Evolutionary conservation across 2,888 invertebrate species (phyloP).

Genomic region (Chymomyza caudatula): DNA sequence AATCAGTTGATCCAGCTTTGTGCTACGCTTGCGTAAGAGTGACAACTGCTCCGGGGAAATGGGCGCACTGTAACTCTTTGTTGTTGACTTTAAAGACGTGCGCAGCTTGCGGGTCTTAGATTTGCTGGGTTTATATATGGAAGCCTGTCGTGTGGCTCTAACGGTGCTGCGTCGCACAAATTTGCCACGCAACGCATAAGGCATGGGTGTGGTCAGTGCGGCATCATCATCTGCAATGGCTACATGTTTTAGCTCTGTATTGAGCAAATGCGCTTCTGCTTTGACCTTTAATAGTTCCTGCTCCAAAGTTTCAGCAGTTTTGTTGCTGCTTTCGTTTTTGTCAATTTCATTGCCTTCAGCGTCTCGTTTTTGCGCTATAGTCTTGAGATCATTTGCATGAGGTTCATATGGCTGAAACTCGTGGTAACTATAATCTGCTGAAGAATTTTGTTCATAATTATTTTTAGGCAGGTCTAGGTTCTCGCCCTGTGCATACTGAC

Average conservation of each 20-base stretch:
- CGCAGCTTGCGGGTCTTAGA: neutral
- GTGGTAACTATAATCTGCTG: conserved; percentile 38
- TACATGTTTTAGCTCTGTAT: conserved; percentile 26
- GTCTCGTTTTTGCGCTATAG: conserved; percentile 45
- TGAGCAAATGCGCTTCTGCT: conserved; percentile 23
- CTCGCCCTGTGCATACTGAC: conserved; percentile 40
- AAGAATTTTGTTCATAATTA: conserved; percentile 12
- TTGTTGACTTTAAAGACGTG: conserved; percentile 7
- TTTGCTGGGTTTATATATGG: neutral
- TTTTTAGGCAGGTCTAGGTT: conserved; percentile 32
- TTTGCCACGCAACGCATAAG: conserved; percentile 67
- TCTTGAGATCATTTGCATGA: conserved; percentile 9
- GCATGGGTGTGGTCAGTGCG: conserved; percentile 38
- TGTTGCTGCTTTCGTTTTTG: neutral
- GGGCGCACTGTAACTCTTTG: neutral
- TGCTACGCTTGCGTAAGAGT: conserved; percentile 31
- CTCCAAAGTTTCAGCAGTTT: conserved; percentile 16
- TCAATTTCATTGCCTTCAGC: neutral
- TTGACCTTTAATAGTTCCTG: conserved; percentile 6
- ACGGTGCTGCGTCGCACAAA: conserved; percentile 52
- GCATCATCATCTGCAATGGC: neutral
- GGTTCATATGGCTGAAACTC: conserved; percentile 32
- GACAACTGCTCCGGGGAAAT: conserved; percentile 3
- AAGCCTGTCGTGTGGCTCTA: conserved; percentile 41
- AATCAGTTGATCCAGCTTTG: conserved; percentile 65